phyloP scores from a whole-genome alignment of 1,140 invertebrate genomes.

The Drosophila pachea region DNA sequence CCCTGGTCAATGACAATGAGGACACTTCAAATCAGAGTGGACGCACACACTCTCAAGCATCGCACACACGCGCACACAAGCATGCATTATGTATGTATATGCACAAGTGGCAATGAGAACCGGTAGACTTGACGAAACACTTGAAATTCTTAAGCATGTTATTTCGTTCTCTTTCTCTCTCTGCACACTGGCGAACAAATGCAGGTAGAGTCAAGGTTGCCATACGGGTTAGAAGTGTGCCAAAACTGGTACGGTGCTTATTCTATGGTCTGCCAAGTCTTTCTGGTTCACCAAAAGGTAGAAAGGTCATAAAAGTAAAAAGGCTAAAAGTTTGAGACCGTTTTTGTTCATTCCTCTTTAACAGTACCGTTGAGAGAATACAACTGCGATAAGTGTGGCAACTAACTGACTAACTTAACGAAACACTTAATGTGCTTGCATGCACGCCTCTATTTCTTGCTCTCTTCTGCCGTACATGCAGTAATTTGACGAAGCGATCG shows the following conservation, averaged over 20 bases:
- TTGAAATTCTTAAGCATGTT: background rate
- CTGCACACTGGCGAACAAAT: background rate
- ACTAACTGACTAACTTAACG: conserved; percentile 1
- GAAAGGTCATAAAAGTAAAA: too few species aligned
- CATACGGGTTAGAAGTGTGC: too few species aligned
- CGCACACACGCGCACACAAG: background rate
- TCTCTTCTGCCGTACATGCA: background rate
- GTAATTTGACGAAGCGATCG: conserved; percentile 4
- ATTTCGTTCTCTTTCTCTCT: background rate
- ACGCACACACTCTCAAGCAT: background rate
- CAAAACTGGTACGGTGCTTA: too few species aligned
- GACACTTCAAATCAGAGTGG: conserved; percentile 12
- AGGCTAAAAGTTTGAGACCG: too few species aligned
- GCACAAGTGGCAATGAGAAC: conserved; percentile 9
- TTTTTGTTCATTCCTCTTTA: too few species aligned
- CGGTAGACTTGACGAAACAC: conserved; percentile 16
- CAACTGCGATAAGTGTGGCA: too few species aligned
- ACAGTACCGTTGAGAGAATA: too few species aligned
- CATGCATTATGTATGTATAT: background rate
- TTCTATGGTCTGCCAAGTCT: too few species aligned
- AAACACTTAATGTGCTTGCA: conserved; percentile 1
- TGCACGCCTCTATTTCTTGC: conserved; percentile 1
- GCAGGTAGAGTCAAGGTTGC: background rate
- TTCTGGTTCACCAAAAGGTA: too few species aligned
- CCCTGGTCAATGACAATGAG: conserved; percentile 14